A percentile compares a stretch with the other conserved stretches of the same genome.
Conservation (phyloP, 2,797 vertebrate genomes). For the Rhinogobio ventralis region DNA sequence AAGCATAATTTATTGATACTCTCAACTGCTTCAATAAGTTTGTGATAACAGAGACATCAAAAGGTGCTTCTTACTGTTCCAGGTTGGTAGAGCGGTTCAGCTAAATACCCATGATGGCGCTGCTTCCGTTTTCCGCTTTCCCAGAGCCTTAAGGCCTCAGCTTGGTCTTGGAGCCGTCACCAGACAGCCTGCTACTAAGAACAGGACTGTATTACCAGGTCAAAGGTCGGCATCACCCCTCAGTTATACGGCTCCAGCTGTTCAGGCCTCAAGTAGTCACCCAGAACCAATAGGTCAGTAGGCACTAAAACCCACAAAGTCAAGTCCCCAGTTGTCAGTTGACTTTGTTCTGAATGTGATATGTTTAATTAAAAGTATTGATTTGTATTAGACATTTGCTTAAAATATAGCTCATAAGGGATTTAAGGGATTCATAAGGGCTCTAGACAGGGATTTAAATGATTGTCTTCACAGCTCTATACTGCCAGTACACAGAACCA, state of each 20-base stretch:
- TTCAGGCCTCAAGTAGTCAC: slow-evolving; percentile 71
- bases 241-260: slow-evolving; percentile 70
- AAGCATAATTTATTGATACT: neutral
- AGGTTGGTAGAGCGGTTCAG: slow-evolving; percentile 62
- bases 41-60: neutral
- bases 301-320: neutral
- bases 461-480: neutral
- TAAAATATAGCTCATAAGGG: neutral
- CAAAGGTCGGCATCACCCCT: slow-evolving; percentile 76
- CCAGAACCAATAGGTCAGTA: slow-evolving; percentile 85
- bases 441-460: neutral
- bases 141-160: slow-evolving; percentile 91
- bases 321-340: neutral
- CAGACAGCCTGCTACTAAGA: slow-evolving; percentile 85
- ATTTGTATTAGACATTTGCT: neutral
- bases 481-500: neutral
- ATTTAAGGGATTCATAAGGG: no score
- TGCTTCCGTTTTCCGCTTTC: slow-evolving; percentile 80
- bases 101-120: slow-evolving; percentile 79
- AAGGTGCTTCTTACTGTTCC: neutral
- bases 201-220: slow-evolving; percentile 83
- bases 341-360: neutral
- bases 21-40: neutral
- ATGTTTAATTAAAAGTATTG: neutral
- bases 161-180: slow-evolving; percentile 89